Conservation (phyloP, 2,797 vertebrate genomes). For the Scolopax rusticola region DNA sequence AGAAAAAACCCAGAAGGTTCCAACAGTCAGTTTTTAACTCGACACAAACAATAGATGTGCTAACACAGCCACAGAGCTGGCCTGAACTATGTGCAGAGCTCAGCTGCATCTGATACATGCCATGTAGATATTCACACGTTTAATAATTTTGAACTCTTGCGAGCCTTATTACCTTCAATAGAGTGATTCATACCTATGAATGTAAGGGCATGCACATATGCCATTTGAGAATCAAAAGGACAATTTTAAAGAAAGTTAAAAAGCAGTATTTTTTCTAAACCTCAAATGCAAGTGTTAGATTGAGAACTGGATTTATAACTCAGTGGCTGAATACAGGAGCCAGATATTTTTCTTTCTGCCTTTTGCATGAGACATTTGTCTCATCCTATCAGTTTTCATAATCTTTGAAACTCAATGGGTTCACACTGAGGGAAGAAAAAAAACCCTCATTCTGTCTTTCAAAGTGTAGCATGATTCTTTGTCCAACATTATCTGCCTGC, state of each 20-base stretch:
- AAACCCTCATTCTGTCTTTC: background rate
- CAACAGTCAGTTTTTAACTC: background rate
- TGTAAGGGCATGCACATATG: background rate
- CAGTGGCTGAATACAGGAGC: background rate
- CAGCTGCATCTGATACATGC: background rate
- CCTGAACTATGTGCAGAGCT: background rate
- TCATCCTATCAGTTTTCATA: background rate
- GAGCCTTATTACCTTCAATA: background rate
- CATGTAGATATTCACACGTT: background rate
- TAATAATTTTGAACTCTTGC: background rate
- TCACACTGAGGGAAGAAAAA: background rate
- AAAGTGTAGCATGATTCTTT: background rate
- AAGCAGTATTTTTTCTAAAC: background rate
- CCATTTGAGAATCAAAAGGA: background rate
- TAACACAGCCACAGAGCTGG: background rate
- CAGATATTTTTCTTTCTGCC: background rate
- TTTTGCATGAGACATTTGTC: fast-evolving
- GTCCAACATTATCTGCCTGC: background rate
- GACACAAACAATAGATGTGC: background rate
- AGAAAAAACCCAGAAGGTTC: background rate
- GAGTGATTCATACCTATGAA: background rate
- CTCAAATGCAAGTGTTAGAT: background rate
- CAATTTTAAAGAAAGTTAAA: background rate
- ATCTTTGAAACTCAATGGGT: background rate
- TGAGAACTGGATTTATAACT: background rate